Conservation (phyloP, 2,888 invertebrate genomes). For the Baronia brevicornis region DNA sequence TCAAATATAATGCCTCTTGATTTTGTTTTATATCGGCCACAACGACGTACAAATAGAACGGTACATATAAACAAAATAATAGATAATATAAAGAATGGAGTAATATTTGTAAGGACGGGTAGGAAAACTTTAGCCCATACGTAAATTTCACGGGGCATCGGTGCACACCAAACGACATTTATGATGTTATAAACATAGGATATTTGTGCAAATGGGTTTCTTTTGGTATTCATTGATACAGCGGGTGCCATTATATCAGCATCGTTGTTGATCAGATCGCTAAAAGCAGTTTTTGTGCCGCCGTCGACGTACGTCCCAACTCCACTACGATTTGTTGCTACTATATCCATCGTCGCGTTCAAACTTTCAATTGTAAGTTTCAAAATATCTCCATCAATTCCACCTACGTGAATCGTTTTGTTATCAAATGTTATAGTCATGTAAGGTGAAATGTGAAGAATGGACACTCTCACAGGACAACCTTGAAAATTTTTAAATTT, state of each 20-base stretch:
- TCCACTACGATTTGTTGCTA: conserved; percentile 20
- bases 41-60: conserved; percentile 22
- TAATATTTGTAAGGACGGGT: conserved; percentile 32
- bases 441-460: conserved; percentile 30
- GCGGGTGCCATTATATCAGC: conserved; percentile 38
- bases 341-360: conserved; percentile 34
- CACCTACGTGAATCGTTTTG: conserved; percentile 26
- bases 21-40: conserved; percentile 18
- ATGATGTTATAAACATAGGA: conserved; percentile 29
- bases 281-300: conserved; percentile 27
- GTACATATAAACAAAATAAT: conserved; percentile 25
- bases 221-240: conserved; percentile 25
- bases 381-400: conserved; percentile 34
- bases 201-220: conserved; percentile 29
- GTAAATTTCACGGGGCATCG: conserved; percentile 32
- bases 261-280: conserved; percentile 28
- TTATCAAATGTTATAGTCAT: conserved; percentile 23
- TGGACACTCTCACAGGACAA: conserved; percentile 35
- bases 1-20: conserved; percentile 24
- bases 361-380: conserved; percentile 27
- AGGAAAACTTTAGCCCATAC: conserved; percentile 37
- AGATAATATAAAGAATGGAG: conserved; percentile 27
- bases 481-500: conserved; percentile 42
- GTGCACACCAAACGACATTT: conserved; percentile 39
- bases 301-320: conserved; percentile 30